These are phyloP conservation scores for Jacana jacana DNA, from an alignment of 2,113 vertebrate genomes.

Conservation along the genomic window DNA sequence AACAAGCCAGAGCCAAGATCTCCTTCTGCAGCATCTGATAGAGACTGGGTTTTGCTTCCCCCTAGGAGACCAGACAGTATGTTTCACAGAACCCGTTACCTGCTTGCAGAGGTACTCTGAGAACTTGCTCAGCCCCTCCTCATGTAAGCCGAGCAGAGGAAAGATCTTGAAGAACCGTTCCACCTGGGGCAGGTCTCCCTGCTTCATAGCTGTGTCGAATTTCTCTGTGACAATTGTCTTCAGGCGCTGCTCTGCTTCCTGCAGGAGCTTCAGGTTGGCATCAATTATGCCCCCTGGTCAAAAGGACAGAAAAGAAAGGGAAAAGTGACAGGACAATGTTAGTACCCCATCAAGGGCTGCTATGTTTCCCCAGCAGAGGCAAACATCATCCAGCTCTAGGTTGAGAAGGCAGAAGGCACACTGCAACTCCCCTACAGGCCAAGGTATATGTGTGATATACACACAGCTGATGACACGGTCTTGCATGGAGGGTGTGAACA, in stretches of 20 bases:
- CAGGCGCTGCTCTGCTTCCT: conserved; percentile 91
- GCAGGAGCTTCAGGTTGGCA: conserved; percentile 89
- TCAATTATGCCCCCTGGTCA: conserved; percentile 89
- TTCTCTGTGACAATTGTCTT: conserved; percentile 92
- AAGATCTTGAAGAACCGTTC: conserved; percentile 99
- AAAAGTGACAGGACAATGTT: not conserved
- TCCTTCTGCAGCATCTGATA: not conserved
- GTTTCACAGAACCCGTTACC: conserved; percentile 69
- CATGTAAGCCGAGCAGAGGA: conserved; percentile 91
- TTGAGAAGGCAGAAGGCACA: not conserved
- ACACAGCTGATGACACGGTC: not conserved
- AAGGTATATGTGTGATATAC: not conserved
- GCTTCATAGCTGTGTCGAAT: conserved; percentile 86
- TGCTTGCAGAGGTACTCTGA: conserved; percentile 94
- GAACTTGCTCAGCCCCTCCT: conserved; percentile 94
- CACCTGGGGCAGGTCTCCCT: conserved; percentile 90
- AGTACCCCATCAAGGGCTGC: not conserved
- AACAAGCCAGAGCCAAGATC: not conserved
- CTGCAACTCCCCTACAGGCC: not conserved
- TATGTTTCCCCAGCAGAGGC: not conserved
- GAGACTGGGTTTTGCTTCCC: not conserved
- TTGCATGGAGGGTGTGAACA: not conserved
- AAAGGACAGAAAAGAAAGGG: not conserved
- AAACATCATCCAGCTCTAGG: not conserved
- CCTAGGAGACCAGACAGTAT: not conserved